Conservation (phyloP, 2,113 vertebrate species). For the Uropsilus gracilis region DNA sequence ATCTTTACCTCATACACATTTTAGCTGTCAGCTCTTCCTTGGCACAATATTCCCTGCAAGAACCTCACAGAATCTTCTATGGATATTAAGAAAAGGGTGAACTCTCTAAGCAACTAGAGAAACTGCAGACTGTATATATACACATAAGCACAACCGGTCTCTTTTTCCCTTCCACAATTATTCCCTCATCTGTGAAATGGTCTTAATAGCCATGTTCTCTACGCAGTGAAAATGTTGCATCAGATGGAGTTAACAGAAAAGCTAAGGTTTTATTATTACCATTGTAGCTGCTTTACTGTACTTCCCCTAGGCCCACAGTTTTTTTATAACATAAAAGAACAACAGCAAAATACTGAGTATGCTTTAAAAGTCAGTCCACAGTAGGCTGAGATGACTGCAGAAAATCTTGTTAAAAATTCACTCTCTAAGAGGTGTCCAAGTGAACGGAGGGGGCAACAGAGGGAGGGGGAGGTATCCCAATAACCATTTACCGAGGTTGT, state of each 20-base stretch:
- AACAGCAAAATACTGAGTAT: constrained; percentile 2
- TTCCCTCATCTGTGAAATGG: constrained; percentile 25
- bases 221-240: neutral
- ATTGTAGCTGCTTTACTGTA: neutral
- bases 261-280: neutral
- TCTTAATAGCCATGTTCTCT: neutral
- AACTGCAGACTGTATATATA: neutral
- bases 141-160: neutral
- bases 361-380: neutral
- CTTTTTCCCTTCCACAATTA: neutral
- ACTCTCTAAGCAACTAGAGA: neutral
- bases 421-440: too few species aligned
- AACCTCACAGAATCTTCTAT: neutral
- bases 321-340: constrained; percentile 6
- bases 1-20: neutral
- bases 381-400: neutral
- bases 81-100: neutral
- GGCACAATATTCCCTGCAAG: neutral
- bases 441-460: too few species aligned
- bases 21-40: neutral
- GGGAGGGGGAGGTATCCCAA: too few species aligned
- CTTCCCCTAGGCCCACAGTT: neutral
- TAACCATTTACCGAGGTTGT: too few species aligned
- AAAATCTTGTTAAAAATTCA: constrained; percentile 34
- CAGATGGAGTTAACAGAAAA: neutral